phyloP scores from a whole-genome alignment of 2,113 vertebrate species.

The Gallinago jamesoni region DNA sequence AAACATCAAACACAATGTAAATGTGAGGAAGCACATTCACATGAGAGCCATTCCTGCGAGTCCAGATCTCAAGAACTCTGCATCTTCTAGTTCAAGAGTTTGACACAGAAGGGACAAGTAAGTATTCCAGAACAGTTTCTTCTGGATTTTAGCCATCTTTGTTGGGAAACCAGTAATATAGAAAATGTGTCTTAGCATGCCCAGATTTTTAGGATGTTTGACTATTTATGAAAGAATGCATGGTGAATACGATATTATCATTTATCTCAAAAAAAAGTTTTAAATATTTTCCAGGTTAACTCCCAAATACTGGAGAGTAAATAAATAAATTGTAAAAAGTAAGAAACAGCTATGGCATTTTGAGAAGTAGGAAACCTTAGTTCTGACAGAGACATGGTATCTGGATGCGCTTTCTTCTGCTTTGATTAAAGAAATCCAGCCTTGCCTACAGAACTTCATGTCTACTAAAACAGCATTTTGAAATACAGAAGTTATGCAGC shows the following conservation, averaged over 20 bases:
- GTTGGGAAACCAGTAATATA: neutral
- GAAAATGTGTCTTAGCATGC: neutral
- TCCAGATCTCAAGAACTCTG: neutral
- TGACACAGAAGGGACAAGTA: neutral
- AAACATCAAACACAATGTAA: neutral
- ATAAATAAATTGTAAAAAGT: neutral
- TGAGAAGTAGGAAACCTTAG: neutral
- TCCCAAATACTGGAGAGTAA: neutral
- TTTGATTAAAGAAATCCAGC: neutral
- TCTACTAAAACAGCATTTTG: neutral
- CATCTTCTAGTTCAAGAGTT: neutral
- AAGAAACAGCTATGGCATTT: neutral
- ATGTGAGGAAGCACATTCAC: neutral
- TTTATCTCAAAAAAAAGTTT: neutral
- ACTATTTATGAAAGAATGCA: neutral
- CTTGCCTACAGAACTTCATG: neutral
- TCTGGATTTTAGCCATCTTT: neutral
- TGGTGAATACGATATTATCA: neutral
- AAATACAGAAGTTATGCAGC: neutral
- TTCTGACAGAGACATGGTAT: neutral
- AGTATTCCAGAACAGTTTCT: neutral
- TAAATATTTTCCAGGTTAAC: neutral
- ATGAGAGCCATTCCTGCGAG: neutral
- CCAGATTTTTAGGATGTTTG: neutral
- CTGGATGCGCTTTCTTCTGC: neutral